Evolutionary conservation across 2,888 invertebrate genomes (phyloP).

Genomic region (Taphrorychus bicolor): DNA sequence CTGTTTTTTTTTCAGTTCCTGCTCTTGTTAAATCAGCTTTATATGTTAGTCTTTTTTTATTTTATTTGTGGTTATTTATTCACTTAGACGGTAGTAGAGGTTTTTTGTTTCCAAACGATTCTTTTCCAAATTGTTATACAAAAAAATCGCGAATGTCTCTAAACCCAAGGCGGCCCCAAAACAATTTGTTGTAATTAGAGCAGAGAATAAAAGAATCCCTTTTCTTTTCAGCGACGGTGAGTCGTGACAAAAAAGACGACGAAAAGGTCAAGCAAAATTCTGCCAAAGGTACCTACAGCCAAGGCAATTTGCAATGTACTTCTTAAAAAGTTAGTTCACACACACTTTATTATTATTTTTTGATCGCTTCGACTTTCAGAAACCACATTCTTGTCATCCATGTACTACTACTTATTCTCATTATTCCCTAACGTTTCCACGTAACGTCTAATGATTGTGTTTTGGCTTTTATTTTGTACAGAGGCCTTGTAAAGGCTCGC

Average conservation of each 20-base stretch:
- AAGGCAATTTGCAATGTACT: conserved; percentile 49
- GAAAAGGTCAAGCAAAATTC: conserved; percentile 57
- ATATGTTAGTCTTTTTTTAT: too few relatives aligned
- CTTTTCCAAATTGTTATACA: not conserved
- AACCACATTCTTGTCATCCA: conserved; percentile 15
- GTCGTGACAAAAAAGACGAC: conserved; percentile 57
- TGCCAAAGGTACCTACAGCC: conserved; percentile 56
- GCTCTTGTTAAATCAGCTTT: too few relatives aligned
- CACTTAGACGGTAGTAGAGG: too few relatives aligned
- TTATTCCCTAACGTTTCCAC: not conserved
- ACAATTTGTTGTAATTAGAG: not conserved
- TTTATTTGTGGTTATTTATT: too few relatives aligned
- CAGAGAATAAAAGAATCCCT: conserved; percentile 23
- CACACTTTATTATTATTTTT: conserved; percentile 16
- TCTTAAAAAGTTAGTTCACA: conserved; percentile 35
- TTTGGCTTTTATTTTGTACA: conserved; percentile 1
- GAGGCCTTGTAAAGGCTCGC: conserved; percentile 11
- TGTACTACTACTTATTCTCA: conserved; percentile 5
- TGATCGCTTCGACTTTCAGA: conserved; percentile 19
- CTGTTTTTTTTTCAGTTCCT: too few relatives aligned
- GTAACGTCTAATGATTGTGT: conserved; percentile 1
- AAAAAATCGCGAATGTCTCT: too few relatives aligned
- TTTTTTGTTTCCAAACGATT: too few relatives aligned
- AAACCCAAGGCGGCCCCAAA: not conserved
- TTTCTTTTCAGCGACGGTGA: conserved; percentile 53